Base-by-base conservation (phyloP, 2,888 invertebrate genomes). In the Dicyrtomina minuta region DNA sequence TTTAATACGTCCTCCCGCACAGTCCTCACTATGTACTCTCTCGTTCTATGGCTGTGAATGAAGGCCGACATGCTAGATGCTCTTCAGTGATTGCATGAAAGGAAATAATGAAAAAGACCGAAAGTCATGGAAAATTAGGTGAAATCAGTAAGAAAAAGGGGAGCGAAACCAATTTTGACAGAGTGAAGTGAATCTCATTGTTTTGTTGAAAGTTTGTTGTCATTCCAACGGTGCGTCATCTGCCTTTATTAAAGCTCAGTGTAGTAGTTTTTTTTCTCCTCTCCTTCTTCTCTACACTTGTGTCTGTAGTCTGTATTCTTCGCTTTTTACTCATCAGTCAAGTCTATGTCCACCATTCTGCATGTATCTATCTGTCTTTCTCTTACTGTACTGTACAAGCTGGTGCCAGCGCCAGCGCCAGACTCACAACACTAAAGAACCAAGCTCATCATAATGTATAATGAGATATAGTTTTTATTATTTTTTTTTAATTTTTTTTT, bases 191-290 rank as follows among this genome's bases (percentile, higher is more conserved):
- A 77, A 75, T 75, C 74, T 75, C 69, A 75, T 77, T 77, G 77
- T 77, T 77, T 77, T 77, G 72, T 72, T 77, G 72, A 75, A 75
- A 75, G 74, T 73, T 72, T 72, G 72, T 75, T 77, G 77, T 77
- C 77, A 77, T 75, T 77, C 75, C 74, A 65, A 75, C 75, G 74
- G 75, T 73, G 75, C 77, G 77, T 77, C 77, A 77, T 77, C 75
- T 76, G 76, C 75, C 71, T 71, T 62, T 65, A 65, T 65, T 65
- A 65, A 65, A 65, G 27, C 24, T 33, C 64, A 53, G 15, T 39
- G 20, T 39, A 17, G 51, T 64, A 53, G 46, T 27, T 33, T 33
- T 46, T n/a, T 27, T 39, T 62, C 27, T 51, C 59, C 68, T 68
- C 68, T 56, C 53, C 66, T 68, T 46, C 49, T 51, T 64, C 39